These are phyloP conservation scores for Drosophila rellima DNA, from an alignment of 2,888 invertebrate species.

Conservation along the genomic window DNA sequence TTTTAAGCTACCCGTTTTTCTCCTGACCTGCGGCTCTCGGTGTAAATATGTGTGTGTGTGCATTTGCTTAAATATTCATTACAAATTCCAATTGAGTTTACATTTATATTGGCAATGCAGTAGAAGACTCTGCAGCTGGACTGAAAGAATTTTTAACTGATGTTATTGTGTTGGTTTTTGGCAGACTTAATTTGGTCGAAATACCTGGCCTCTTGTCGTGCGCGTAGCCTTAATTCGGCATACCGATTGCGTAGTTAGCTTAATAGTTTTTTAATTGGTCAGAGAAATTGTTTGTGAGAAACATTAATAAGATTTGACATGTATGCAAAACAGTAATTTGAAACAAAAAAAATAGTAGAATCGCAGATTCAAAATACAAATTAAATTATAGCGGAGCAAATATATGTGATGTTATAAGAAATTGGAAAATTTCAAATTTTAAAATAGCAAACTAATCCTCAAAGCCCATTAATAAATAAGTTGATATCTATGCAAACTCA, in stretches of 20 bases:
- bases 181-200: slow-evolving; percentile 58
- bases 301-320: slow-evolving; percentile 12
- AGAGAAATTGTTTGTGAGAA: background rate
- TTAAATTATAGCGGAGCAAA: background rate
- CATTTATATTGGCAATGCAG: slow-evolving; percentile 73
- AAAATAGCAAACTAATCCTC: background rate
- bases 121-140: slow-evolving; percentile 36
- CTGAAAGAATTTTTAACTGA: slow-evolving; percentile 22
- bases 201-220: slow-evolving; percentile 50
- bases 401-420: background rate
- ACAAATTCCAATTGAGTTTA: slow-evolving; percentile 77
- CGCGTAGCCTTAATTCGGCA: slow-evolving; percentile 41
- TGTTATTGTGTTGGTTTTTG: slow-evolving; percentile 32
- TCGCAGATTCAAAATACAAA: background rate
- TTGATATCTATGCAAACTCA: slow-evolving; percentile 32
- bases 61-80: slow-evolving; percentile 75
- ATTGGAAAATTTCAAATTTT: background rate
- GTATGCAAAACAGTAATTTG: background rate
- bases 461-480: slow-evolving; percentile 35
- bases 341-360: background rate
- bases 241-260: slow-evolving; percentile 40
- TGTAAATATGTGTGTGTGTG: slow-evolving; percentile 29
- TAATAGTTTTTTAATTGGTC: slow-evolving; percentile 36
- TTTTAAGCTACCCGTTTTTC: slow-evolving; percentile 62
- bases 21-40: slow-evolving; percentile 12